Base-by-base conservation (phyloP, 2,113 vertebrate species). In the Struthidea cinerea region DNA sequence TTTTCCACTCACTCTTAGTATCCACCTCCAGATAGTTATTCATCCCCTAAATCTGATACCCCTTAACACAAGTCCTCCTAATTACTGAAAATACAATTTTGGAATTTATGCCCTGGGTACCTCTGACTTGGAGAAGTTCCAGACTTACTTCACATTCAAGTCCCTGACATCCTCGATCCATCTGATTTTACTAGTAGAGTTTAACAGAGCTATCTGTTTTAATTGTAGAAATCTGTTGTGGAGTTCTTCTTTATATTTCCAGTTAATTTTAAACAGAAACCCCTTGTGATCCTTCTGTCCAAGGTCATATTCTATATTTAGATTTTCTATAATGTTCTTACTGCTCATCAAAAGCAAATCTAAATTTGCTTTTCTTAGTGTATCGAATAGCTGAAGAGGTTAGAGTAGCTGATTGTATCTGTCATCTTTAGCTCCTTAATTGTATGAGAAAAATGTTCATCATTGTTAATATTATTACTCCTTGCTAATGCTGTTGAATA, bases 351-450 rank as follows among this genome's bases (percentile, higher is more conserved):
- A 78, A 89, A 87, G 17, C 52, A 91, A 89, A 89, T 70, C 17
- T 71, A 56, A 63, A 82, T 89, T 89, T 84, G 23, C 35, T 89
- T 78, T 71, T 63, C 46, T 59, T 85, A 28, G 17, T 89, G 30
- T n/a, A 74, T 23, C 26, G 37, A 84, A 61, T 81, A 81, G 47
- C 77, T 91, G 89, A 74, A 65, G 64, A 93, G 52, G 52, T 78
- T 90, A 81, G 47, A 78, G 23, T 52, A 87, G 33, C 42, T 93
- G 77, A 89, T 82, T 68, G 16, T 59, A 89, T 96, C 52, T 84
- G 53, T 91, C 90, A 82, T 95, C 56, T 93, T 94, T 80, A 90
- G 42, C 41, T 93, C n/a, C n/a, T 82, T 85, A 91, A 76, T 46
- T 87, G 57, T 69, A 69, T 57, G 49, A 90, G 67, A 64, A 84